Evolutionary conservation across 2,113 vertebrate genomes (phyloP).

Genomic region (Rutilus rutilus): DNA sequence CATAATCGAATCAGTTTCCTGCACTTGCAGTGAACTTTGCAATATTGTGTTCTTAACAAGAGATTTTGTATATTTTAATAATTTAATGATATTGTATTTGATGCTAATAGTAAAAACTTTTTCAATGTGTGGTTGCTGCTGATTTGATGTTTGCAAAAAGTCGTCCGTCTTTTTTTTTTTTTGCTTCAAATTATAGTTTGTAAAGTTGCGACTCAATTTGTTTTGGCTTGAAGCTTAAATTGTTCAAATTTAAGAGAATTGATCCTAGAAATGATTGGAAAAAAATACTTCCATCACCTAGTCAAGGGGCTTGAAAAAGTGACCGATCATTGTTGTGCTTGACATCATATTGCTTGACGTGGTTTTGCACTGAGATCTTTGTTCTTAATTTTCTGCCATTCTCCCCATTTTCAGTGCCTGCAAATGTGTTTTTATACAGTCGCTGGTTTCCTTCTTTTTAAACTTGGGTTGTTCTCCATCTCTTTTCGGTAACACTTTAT

Average conservation of each 20-base stretch:
- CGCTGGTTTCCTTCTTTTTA: background rate
- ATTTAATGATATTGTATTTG: background rate
- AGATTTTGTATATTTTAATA: background rate
- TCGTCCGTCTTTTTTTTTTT: background rate
- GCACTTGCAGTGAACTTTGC: background rate
- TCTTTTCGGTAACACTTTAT: background rate
- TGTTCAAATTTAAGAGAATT: background rate
- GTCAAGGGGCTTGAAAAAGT: background rate
- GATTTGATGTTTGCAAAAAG: background rate
- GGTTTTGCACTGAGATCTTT: background rate
- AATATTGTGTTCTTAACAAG: background rate
- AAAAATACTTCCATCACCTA: background rate
- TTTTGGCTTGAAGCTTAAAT: background rate
- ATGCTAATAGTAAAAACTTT: background rate
- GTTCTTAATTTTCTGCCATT: background rate
- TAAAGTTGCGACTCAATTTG: background rate
- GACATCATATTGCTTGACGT: background rate
- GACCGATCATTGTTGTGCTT: background rate
- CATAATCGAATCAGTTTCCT: background rate
- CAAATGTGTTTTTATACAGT: conserved; percentile 8
- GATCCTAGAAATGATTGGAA: no score
- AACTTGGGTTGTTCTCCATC: background rate
- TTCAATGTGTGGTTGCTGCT: background rate
- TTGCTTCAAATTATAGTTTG: background rate
- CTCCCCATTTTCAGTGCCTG: background rate